Evolutionary conservation across 2,797 vertebrate species (phyloP).

Genomic region (Pangasius mekongensis): DNA sequence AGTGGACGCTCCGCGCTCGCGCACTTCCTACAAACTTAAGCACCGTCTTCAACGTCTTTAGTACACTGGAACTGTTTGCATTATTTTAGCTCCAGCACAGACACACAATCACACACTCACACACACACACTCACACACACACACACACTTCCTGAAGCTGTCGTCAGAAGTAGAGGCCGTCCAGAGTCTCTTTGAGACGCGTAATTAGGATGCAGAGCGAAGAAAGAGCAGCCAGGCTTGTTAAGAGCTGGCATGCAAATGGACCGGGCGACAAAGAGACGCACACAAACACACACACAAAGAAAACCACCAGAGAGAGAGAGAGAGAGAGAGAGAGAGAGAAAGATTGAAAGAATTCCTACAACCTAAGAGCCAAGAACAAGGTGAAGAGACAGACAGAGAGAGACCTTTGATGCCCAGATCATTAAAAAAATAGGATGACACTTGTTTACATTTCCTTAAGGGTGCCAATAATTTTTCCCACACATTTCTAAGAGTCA

Average conservation of each 20-base stretch:
- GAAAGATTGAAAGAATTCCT: no score
- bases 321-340: no score
- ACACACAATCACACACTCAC: not conserved
- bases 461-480: no score
- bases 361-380: no score
- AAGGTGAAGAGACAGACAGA: no score
- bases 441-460: no score
- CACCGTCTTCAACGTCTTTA: conserved; percentile 1
- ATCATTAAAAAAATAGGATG: no score
- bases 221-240: conserved; percentile 73
- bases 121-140: not conserved
- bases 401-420: no score
- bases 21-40: conserved; percentile 12
- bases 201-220: conserved; percentile 82
- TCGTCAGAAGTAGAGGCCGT: conserved; percentile 72
- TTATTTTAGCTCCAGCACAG: not conserved
- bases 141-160: conserved; percentile 49
- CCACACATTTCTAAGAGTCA: no score
- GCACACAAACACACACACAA: conserved; percentile 37
- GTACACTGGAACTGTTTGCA: not conserved
- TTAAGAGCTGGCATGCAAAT: conserved; percentile 80
- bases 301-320: no score
- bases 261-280: conserved; percentile 51
- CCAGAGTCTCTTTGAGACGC: conserved; percentile 78
- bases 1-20: not conserved